These are phyloP conservation scores for Cricetomys ansorgei DNA, from an alignment of 2,113 vertebrate species.

Conservation along the genomic window DNA sequence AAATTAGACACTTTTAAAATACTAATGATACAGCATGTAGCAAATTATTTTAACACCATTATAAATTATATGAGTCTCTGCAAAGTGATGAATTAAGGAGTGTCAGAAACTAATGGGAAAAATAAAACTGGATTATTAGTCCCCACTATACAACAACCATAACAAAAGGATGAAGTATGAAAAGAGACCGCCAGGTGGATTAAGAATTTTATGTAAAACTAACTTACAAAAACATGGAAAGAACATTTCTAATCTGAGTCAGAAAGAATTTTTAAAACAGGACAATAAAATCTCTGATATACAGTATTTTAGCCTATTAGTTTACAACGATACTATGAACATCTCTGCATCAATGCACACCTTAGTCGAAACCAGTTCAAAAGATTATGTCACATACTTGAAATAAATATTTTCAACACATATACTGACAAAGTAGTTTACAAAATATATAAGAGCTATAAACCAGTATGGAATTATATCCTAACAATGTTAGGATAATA, in stretches of 20 bases:
- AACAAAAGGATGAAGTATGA: not conserved
- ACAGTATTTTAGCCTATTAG: not conserved
- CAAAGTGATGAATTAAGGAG: not conserved
- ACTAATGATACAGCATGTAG: not conserved
- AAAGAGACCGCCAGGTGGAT: not conserved
- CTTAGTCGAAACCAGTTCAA: not conserved
- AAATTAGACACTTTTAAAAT: not conserved
- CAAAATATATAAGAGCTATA: not conserved
- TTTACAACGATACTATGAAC: conserved; percentile 10
- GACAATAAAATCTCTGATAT: not conserved
- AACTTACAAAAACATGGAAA: not conserved
- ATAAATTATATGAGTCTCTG: not conserved
- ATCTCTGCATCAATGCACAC: not conserved
- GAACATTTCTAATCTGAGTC: not conserved
- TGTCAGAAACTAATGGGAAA: not conserved
- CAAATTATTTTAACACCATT: not conserved
- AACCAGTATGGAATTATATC: not conserved
- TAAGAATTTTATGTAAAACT: not conserved
- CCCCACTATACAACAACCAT: not conserved
- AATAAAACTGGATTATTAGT: not conserved
- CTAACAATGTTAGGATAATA: not conserved
- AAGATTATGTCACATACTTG: not conserved
- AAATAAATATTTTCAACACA: not conserved
- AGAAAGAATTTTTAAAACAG: not conserved
- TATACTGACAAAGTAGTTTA: not conserved